Percentiles rank a stretch among this genome's conserved stretches.
phyloP scores from a whole-genome alignment of 2,113 vertebrate species.

The Ploceus nigricollis region DNA sequence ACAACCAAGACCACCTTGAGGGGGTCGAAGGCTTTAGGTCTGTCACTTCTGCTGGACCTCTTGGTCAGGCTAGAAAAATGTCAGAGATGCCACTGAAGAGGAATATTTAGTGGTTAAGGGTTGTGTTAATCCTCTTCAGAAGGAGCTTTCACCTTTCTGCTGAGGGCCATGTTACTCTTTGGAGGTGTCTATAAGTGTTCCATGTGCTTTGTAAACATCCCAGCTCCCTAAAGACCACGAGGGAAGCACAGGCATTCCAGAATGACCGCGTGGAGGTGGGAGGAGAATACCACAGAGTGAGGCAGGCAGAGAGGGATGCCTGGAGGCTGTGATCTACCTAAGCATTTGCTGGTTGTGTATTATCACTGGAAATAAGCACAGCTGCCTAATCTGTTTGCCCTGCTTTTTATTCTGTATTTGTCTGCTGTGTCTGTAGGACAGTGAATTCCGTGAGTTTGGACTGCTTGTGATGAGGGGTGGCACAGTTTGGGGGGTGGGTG shows the following conservation, averaged over 20 bases:
- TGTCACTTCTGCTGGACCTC: not conserved
- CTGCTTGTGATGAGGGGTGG: not conserved
- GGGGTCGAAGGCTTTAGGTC: not conserved
- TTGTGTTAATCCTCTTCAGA: not conserved
- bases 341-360: not conserved
- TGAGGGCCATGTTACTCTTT: accelerated
- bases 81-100: not conserved
- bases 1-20: not conserved
- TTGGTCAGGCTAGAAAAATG: not conserved
- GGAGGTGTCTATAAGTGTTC: not conserved
- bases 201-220: not conserved
- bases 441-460: not conserved
- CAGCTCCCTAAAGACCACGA: not conserved
- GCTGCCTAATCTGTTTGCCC: not conserved
- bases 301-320: not conserved
- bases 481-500: accelerated
- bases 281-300: not conserved
- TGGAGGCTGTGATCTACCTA: not conserved
- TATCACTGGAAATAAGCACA: not conserved
- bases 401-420: not conserved
- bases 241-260: not conserved
- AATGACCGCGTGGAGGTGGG: not conserved
- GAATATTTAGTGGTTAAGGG: not conserved
- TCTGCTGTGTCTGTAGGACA: not conserved
- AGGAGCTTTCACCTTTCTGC: not conserved